Evolutionary conservation across 2,888 invertebrate genomes (phyloP), one percentile per base, ranked within the genome.

Genomic region (Ochlodes sylvanus): DNA sequence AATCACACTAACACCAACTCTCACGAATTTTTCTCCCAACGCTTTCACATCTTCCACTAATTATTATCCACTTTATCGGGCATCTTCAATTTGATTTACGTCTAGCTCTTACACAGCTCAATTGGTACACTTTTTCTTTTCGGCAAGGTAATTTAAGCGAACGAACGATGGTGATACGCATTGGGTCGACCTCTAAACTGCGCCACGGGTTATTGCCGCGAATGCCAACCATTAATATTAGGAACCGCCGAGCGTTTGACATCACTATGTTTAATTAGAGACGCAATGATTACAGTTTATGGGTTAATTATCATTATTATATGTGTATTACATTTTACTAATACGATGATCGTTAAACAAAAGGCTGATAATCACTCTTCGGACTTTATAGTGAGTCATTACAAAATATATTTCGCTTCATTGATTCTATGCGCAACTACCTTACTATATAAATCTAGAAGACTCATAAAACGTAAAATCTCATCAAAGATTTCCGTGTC

Each of bases 71-170:
- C 92, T 93, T 92, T 92, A 93, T 92, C 92, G 90, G 87, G 86
- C 92, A 92, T 92, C 93, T 92, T 91, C 92, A 92, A 91, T 93
- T 92, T 92, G 92, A 92, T 92, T 92, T 92, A 93, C 92, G 83
- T 90, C 89, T 89, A 88, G 82, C 86, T 87, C 85, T 87, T 87
- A 87, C 87, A 87, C 83, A 85, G 86, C 86, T 88, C 88, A 87
- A 90, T 92, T 86, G 89, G 89, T 90, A 89, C 84, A 92, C 92
- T 92, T 92, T 92, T 92, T 90, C 89, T 92, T 92, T 91, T 89
- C 81, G 84, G 78, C 81, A 76, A 82, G 78, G 84, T 87, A 85
- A 88, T 87, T 88, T 86, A 80, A 86, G 83, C 80, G 80, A 81
- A 79, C 79, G 71, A 77, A 77, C 75, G 75, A 77, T 75, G 77